Base-by-base conservation (phyloP, 1,140 invertebrate genomes). In the Euura lappo region DNA sequence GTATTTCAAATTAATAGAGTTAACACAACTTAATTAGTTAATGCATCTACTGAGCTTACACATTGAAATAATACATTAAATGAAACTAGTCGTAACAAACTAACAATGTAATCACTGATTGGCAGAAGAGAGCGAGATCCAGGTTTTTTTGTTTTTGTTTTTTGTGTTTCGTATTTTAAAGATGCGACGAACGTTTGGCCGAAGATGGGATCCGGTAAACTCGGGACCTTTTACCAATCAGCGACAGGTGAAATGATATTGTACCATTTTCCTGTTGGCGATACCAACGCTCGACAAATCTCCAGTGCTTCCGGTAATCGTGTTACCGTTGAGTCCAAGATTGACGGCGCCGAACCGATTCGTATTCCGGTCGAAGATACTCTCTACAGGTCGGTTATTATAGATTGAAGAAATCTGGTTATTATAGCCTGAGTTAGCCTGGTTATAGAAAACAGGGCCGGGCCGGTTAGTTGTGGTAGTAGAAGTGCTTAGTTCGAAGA, bases 401-500 rank as follows among this genome's bases (percentile, higher is more conserved):
- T 76, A 78, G 65, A 81, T 79, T 60, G 78, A 79, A 73, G 78
- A 69, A 67, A 70, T 72, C 78, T 74, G 79, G 73, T 84, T 84
- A 77, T 80, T 79, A 74, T 70, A 70, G 69, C 76, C 76, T 79
- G 79, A 81, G 76, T 83, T 84, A 84, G 73, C 79, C 78, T 81
- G 84, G 75, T 83, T 86, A 86, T 81, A 80, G 71, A 77, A 76
- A 65, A 78, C 45, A 72, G 74, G 75, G 79, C 66, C 70, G 72
- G 84, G 82, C 77, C 83, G 76, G 80, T 87, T 87, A 85, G 86
- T 87, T 74, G 85, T 87, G 69, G 82, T 84, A 64, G 77, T 77
- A 69, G 78, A 76, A 74, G 87, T 86, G 76, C 80, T 85, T 81
- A 87, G 83, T 73, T 84, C 81, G 78, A 87, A 88, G 71, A 88